These are phyloP conservation scores for Sus cebifrons DNA, from an alignment of 2,797 vertebrate species.

Conservation along the genomic window DNA sequence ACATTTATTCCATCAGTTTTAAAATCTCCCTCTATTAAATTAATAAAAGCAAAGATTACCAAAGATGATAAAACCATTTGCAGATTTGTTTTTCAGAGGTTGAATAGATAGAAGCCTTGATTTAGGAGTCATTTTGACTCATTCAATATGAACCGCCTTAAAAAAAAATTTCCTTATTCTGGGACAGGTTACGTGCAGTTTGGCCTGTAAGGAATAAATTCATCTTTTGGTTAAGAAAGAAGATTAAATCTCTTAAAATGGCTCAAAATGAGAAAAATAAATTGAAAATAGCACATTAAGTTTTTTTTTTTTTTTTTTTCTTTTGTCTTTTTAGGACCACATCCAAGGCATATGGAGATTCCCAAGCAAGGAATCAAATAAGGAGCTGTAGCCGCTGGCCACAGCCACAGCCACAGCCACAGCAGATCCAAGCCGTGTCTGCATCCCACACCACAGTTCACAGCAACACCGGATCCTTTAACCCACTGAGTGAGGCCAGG, in stretches of 20 bases:
- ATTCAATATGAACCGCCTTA: not conserved
- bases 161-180: not conserved
- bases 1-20: not conserved
- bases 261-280: not conserved
- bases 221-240: conserved; percentile 7
- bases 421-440: no score
- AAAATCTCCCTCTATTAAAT: not conserved
- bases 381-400: no score
- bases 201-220: not conserved
- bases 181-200: not conserved
- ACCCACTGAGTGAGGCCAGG: no score
- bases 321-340: no score
- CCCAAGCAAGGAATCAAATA: no score
- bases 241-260: not conserved
- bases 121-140: not conserved
- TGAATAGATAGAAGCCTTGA: conserved; percentile 28
- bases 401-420: no score
- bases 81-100: conserved; percentile 19
- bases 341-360: no score
- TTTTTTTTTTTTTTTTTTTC: no score
- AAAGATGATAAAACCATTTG: conserved; percentile 21
- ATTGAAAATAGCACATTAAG: not conserved
- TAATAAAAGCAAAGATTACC: not conserved
- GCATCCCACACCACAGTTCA: no score
- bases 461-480: no score